Conservation (phyloP, 2,888 invertebrate species). For the Tromatobia lineatoria region DNA sequence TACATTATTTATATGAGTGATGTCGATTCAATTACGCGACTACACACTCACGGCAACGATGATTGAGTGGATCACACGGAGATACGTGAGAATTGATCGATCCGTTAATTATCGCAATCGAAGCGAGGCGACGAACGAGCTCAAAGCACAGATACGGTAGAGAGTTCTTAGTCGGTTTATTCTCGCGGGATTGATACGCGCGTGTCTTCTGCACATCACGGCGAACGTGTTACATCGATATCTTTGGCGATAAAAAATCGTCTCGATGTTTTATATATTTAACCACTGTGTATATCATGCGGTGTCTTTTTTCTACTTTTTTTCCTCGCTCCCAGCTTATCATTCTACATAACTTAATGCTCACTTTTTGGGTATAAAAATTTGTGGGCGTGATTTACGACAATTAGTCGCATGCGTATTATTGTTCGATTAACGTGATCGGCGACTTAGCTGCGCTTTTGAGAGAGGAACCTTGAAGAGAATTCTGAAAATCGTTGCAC, state of each 20-base stretch:
- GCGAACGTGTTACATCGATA: constrained; percentile 61
- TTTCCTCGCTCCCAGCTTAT: neutral
- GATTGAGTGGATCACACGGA: constrained; percentile 53
- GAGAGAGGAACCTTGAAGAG: constrained; percentile 3
- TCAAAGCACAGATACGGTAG: constrained; percentile 7
- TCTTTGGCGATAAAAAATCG: constrained; percentile 50
- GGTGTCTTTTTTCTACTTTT: neutral
- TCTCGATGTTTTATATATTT: constrained; percentile 34
- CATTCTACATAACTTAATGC: neutral
- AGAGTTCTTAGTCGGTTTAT: constrained; percentile 32
- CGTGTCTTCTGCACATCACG: constrained; percentile 51
- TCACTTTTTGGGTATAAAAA: neutral
- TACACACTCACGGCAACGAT: constrained; percentile 37
- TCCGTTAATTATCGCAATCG: constrained; percentile 66
- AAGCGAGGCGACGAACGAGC: constrained; percentile 6
- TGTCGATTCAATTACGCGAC: constrained; percentile 24
- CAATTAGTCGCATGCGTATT: neutral
- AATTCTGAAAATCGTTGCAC: constrained; percentile 21
- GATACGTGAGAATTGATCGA: constrained; percentile 68
- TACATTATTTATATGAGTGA: neutral
- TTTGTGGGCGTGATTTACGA: constrained; percentile 11
- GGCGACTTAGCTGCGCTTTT: neutral
- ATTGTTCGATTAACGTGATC: constrained; percentile 9
- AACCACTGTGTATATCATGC: constrained; percentile 27
- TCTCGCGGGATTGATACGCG: constrained; percentile 49